Percentiles rank a stretch among this genome's conserved stretches.
Conservation (phyloP, 1,140 invertebrate species). For the Procambarus virginalis region DNA sequence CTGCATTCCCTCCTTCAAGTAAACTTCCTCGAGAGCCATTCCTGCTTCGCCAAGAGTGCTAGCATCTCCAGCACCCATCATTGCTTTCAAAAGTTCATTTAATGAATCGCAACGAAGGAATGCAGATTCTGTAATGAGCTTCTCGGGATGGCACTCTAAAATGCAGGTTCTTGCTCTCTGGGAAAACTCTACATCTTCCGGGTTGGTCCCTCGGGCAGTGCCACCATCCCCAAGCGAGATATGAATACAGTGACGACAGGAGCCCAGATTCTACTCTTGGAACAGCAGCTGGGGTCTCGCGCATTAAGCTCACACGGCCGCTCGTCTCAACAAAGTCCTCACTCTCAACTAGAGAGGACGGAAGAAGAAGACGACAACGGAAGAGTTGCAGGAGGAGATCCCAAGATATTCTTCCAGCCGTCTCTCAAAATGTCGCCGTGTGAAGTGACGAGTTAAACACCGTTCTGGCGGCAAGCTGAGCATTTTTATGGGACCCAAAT, state of each 20-base stretch:
- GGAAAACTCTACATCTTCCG: slow-evolving; percentile 84
- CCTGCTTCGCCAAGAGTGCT: slow-evolving; percentile 41
- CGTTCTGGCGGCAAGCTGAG: slow-evolving; percentile 86
- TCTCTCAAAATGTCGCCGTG: slow-evolving; percentile 94
- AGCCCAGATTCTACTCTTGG: slow-evolving; percentile 79
- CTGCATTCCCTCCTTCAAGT: slow-evolving; percentile 76
- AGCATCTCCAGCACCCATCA: slow-evolving; percentile 72
- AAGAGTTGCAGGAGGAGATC: slow-evolving; percentile 93
- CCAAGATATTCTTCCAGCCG: slow-evolving; percentile 95
- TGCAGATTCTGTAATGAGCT: slow-evolving; percentile 96
- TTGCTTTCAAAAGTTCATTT: slow-evolving; percentile 82
- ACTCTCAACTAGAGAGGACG: slow-evolving; percentile 83
- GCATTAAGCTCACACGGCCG: slow-evolving; percentile 82
- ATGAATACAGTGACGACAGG: slow-evolving; percentile 90
- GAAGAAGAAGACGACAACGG: slow-evolving; percentile 87
- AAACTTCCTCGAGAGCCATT: slow-evolving; percentile 72
- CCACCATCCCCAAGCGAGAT: slow-evolving; percentile 82
- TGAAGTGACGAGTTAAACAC: slow-evolving; percentile 89
- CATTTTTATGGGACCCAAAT: slow-evolving; percentile 88
- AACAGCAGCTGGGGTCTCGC: slow-evolving; percentile 78
- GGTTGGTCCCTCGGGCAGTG: slow-evolving; percentile 77
- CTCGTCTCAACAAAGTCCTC: slow-evolving; percentile 94
- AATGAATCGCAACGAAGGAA: slow-evolving; percentile 92
- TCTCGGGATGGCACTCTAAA: slow-evolving; percentile 89
- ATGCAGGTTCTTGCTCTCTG: slow-evolving; percentile 85